Evolutionary conservation across 2,797 vertebrate genomes (phyloP).

Genomic region (Danio kyathit): DNA sequence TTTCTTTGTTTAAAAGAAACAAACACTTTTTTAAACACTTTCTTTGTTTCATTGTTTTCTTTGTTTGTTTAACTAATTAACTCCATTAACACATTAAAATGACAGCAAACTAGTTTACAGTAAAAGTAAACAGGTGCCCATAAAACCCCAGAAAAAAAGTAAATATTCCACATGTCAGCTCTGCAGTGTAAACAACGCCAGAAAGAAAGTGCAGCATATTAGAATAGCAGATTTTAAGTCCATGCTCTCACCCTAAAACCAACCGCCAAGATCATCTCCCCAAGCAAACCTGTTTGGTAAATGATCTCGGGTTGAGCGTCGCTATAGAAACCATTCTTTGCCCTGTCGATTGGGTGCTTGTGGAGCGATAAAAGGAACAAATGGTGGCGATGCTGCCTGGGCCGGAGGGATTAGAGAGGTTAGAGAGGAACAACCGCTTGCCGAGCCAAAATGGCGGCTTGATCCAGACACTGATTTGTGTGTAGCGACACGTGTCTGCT

Average conservation of each 20-base stretch:
- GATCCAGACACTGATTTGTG: constrained; percentile 69
- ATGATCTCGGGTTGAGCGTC: constrained; percentile 67
- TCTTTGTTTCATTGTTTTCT: too few relatives aligned
- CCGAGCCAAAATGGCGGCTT: constrained; percentile 61
- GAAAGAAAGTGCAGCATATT: background rate
- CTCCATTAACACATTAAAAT: too few relatives aligned
- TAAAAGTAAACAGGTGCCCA: too few relatives aligned
- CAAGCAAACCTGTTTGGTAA: constrained; percentile 56
- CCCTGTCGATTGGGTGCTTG: constrained; percentile 61
- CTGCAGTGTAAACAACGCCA: background rate
- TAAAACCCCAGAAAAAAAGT: too few relatives aligned
- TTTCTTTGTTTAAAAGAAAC: too few relatives aligned
- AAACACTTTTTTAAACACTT: too few relatives aligned
- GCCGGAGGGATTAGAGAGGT: constrained; percentile 49
- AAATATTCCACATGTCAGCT: constrained; percentile 1
- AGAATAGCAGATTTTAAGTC: constrained; percentile 2
- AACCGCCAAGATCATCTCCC: constrained; percentile 38
- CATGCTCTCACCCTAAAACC: constrained; percentile 39
- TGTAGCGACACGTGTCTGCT: constrained; percentile 46
- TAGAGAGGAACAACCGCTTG: constrained; percentile 54
- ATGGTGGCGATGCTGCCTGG: constrained; percentile 59
- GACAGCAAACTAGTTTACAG: too few relatives aligned
- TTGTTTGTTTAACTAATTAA: too few relatives aligned
- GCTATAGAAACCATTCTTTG: constrained; percentile 79
- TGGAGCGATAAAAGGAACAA: constrained; percentile 72